Evolutionary conservation across 30 jellyfish, hydroid and myxozoan genomes (phyloP).

Genomic region (Turritopsis rubra): DNA sequence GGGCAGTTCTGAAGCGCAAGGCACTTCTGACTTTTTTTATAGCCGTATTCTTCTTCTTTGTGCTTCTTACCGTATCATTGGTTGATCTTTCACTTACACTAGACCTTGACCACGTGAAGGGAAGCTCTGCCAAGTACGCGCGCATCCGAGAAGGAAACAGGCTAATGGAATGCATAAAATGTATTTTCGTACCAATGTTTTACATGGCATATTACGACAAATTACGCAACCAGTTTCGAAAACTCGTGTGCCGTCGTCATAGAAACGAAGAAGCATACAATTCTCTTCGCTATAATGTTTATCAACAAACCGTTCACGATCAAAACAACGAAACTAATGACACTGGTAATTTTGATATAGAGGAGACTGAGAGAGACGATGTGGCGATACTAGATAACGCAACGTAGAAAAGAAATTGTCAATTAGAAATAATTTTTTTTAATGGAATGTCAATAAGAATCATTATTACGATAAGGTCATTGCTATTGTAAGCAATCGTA

Average conservation of each 20-base stretch:
- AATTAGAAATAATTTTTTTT: neutral
- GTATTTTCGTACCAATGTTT: conserved; percentile 5
- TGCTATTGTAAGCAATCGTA: no score
- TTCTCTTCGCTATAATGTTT: conserved; percentile 8
- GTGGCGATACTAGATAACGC: conserved; percentile 24
- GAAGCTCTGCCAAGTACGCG: neutral
- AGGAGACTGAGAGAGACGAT: conserved; percentile 31
- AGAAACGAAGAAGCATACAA: conserved; percentile 9
- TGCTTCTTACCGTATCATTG: neutral
- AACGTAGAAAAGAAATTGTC: neutral
- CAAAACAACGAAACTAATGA: neutral
- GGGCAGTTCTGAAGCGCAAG: conserved; percentile 23
- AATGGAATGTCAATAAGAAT: neutral
- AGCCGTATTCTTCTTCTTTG: neutral
- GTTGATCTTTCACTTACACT: conserved; percentile 18
- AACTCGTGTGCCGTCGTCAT: neutral
- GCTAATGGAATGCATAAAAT: conserved; percentile 5
- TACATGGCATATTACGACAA: neutral
- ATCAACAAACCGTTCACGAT: conserved; percentile 26
- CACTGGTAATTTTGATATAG: neutral
- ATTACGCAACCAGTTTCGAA: neutral
- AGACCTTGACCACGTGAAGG: conserved; percentile 1
- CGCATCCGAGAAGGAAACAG: conserved; percentile 4
- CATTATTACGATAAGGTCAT: neutral
- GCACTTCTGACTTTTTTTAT: conserved; percentile 2